Base-by-base conservation (phyloP, 2,797 vertebrate species). In the Acipenser oxyrinchus region DNA sequence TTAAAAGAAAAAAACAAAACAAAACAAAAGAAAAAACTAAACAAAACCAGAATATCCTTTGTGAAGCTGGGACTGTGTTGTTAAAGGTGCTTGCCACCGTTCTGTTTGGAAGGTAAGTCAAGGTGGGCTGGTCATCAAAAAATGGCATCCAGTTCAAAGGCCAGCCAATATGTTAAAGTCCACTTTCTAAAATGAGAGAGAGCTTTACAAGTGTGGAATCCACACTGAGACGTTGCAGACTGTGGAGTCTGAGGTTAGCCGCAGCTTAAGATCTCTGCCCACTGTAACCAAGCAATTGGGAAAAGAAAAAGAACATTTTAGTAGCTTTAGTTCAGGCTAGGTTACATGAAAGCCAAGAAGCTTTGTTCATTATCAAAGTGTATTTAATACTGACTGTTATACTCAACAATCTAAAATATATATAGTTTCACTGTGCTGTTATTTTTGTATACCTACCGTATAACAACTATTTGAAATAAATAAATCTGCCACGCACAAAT, bases 241-340 rank as follows among this genome's bases (percentile, higher is more conserved):
- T 48, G 6, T 62, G 61, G 48, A 57, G 49, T 48, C 60, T 64
- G 68, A 69, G 71, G 68, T 64, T 67, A 65, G 65, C 71, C 68
- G 61, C 68, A 73, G 67, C 69, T 55, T 18, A 52, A 58, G 58
- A 57, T 48, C 67, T 66, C 63, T 73, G 51, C 68, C 63, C 63
- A 59, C 68, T 67, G 68, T 68, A 68, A 68, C 55, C 50, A 57
- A 15, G 60, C 66, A 70, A 74, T 49, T 70, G 64, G 23, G 71
- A 74, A 75, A 73, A 75, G 68, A 73, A 65, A 71, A 70, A 75
- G 62, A 72, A 77, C 51, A 71, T 72, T 70, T 18, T 74, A 64
- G 49, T 63, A 68, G 69, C 69, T 63, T 37, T 3, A 37, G 2
- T 52, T 57, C n/a, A 37, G 68, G 67, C 51, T 67, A 68, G 59